A percentile compares a stretch with the other conserved stretches of the same genome.
Conservation (phyloP, 2,113 vertebrate genomes). For the Colaptes auratus region DNA sequence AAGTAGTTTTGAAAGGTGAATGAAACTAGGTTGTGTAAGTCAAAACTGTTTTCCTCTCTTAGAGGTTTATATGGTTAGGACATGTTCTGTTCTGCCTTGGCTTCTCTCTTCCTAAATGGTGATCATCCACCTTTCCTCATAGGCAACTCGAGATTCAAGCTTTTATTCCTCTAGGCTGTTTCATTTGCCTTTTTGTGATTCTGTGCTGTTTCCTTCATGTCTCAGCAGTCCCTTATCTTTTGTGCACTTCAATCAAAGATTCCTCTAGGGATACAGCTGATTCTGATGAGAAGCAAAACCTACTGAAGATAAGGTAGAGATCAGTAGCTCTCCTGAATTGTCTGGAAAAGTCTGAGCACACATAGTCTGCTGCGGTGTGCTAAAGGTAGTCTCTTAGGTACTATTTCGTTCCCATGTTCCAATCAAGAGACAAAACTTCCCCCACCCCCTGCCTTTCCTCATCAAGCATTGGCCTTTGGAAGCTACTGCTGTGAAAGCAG, state of each 20-base stretch:
- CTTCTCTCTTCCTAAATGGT: background rate
- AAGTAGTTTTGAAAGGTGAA: background rate
- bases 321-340: background rate
- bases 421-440: background rate
- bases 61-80: background rate
- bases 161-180: background rate
- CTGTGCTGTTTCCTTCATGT: background rate
- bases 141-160: background rate
- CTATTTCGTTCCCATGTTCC: background rate
- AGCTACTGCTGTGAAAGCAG: background rate
- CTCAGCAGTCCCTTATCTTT: background rate
- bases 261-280: background rate
- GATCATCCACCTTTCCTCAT: background rate
- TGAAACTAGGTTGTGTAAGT: background rate
- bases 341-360: background rate
- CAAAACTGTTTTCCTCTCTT: background rate
- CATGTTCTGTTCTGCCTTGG: background rate
- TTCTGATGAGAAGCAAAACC: background rate
- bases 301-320: background rate
- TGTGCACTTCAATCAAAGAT: background rate
- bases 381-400: background rate
- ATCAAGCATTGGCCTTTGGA: background rate
- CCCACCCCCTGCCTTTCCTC: background rate
- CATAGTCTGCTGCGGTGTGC: background rate
- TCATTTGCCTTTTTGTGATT: background rate